phyloP scores from a whole-genome alignment of 2,888 invertebrate species.

The Tuberolachnus salignus region DNA sequence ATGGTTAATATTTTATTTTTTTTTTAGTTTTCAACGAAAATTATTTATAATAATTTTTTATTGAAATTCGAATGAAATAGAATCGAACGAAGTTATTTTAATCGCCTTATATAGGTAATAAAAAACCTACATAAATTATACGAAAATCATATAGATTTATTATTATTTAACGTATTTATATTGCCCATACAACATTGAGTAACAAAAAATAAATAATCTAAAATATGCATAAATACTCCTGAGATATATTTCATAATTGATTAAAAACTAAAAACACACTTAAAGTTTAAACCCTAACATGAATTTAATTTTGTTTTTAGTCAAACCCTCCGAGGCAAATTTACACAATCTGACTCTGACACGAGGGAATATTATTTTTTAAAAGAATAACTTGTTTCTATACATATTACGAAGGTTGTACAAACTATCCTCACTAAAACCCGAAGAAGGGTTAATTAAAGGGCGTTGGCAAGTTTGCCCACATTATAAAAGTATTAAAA shows the following conservation, averaged over 20 bases:
- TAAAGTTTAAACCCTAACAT: slow-evolving; percentile 20
- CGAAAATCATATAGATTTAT: too few species aligned
- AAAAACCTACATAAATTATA: too few species aligned
- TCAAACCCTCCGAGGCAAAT: slow-evolving; percentile 18
- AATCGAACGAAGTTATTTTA: not conserved
- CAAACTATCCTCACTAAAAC: not conserved
- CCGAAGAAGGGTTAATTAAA: slow-evolving; percentile 13
- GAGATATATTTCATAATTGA: slow-evolving; percentile 11
- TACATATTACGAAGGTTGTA: not conserved
- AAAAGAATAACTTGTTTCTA: slow-evolving; percentile 14
- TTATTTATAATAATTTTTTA: not conserved
- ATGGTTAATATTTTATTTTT: slow-evolving; percentile 28
- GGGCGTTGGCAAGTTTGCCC: not conserved
- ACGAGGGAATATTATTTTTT: slow-evolving; percentile 22
- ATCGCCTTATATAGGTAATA: too few species aligned
- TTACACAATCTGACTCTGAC: slow-evolving; percentile 26
- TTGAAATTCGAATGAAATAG: not conserved
- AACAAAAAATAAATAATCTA: slow-evolving; percentile 4
- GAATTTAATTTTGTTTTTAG: slow-evolving; percentile 35
- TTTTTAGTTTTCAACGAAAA: not conserved
- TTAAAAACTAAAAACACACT: slow-evolving; percentile 22
- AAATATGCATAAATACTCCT: slow-evolving; percentile 4
- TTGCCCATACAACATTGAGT: not conserved
- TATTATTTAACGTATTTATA: too few species aligned
- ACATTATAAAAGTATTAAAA: not conserved